A percentile compares a stretch with the other conserved stretches of the same genome.
Evolutionary conservation across 2,113 vertebrate species (phyloP).

Genomic region (Xiphophorus maculatus): DNA sequence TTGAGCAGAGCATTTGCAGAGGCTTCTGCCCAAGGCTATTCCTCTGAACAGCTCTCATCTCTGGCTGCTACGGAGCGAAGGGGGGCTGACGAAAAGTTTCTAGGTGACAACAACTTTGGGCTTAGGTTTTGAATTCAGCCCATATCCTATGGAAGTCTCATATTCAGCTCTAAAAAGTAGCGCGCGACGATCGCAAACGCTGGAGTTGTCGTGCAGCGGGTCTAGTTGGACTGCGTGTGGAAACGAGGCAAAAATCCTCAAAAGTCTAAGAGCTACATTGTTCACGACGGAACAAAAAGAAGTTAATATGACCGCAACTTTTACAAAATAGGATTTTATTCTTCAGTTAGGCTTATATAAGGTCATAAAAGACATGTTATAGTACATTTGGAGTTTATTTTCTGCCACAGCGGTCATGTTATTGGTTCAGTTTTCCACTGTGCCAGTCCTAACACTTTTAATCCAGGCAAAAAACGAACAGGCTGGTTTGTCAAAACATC

Average conservation of each 20-base stretch:
- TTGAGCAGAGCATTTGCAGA: constrained; percentile 54
- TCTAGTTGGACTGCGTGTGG: background rate
- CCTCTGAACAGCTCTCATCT: constrained; percentile 66
- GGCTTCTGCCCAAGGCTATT: constrained; percentile 67
- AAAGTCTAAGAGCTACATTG: background rate
- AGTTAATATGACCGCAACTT: too few species aligned
- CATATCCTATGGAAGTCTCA: background rate
- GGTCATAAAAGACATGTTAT: too few species aligned
- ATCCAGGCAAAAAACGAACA: too few species aligned
- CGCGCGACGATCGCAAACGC: background rate
- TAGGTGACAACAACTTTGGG: constrained; percentile 60
- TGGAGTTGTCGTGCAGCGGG: background rate
- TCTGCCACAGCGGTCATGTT: too few species aligned
- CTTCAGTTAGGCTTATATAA: too few species aligned
- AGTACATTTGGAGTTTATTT: too few species aligned
- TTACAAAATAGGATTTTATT: too few species aligned
- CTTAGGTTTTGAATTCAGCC: constrained; percentile 12
- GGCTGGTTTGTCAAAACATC: too few species aligned
- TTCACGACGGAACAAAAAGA: background rate
- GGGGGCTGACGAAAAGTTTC: constrained; percentile 61
- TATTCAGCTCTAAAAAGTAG: constrained; percentile 7
- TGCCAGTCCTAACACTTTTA: too few species aligned
- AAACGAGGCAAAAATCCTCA: background rate
- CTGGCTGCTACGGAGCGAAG: constrained; percentile 44
- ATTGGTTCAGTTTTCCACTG: too few species aligned